These are phyloP conservation scores for Poecilia latipinna DNA, from an alignment of 2,113 vertebrate genomes.

Conservation along the genomic window DNA sequence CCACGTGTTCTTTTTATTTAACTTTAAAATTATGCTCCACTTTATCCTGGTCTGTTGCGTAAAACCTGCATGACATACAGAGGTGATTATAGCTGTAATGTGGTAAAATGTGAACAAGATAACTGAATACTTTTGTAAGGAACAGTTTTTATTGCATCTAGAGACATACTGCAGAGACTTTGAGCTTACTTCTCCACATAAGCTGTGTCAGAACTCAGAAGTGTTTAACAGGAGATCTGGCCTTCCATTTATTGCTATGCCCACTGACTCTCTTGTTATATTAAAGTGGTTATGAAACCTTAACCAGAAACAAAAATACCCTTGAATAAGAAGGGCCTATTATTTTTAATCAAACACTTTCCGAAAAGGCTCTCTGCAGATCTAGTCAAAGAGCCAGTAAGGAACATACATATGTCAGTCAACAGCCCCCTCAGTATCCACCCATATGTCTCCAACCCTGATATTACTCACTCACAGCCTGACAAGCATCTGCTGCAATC, in stretches of 20 bases:
- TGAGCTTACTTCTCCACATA: constrained; percentile 27
- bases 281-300: constrained; percentile 22
- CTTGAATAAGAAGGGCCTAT: constrained; percentile 36
- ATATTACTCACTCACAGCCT: constrained; percentile 70
- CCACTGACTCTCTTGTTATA: not conserved
- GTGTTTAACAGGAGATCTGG: constrained; percentile 26
- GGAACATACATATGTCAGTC: constrained; percentile 68
- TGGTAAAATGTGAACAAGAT: not conserved
- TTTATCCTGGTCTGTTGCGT: not conserved
- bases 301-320: constrained; percentile 49
- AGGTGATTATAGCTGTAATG: not conserved
- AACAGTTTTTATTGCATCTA: not conserved
- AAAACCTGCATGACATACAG: not conserved
- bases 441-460: constrained; percentile 66
- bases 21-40: not conserved
- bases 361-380: constrained; percentile 29
- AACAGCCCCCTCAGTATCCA: constrained; percentile 57
- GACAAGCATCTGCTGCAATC: constrained; percentile 57
- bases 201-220: constrained; percentile 35
- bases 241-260: constrained; percentile 38
- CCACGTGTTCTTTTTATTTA: not conserved
- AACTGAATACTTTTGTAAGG: not conserved
- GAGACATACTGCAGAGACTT: constrained; percentile 9
- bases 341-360: constrained; percentile 37
- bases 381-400: constrained; percentile 37